Evolutionary conservation across 2,888 invertebrate genomes (phyloP).

Genomic region (Apoda limacodes): DNA sequence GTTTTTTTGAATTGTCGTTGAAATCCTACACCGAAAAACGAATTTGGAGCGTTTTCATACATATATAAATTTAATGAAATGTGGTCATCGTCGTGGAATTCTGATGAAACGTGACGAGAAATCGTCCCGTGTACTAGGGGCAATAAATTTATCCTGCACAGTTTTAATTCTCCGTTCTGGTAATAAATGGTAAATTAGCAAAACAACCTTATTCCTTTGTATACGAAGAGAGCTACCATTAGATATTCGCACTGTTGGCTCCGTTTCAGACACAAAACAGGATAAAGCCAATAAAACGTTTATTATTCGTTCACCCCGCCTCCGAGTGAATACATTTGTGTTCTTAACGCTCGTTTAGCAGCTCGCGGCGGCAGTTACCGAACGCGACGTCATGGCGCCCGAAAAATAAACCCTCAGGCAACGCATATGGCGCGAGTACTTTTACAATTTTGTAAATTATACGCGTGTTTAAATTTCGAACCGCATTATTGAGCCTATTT

Average conservation of each 20-base stretch:
- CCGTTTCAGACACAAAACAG: slow-evolving; percentile 27
- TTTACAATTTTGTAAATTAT: slow-evolving; percentile 51
- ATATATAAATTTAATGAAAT: too few relatives aligned
- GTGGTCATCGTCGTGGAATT: too few relatives aligned
- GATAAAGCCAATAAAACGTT: slow-evolving; percentile 53
- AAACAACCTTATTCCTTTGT: not conserved
- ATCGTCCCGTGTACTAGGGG: too few relatives aligned
- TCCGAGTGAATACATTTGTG: slow-evolving; percentile 38
- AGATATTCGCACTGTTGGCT: slow-evolving; percentile 36
- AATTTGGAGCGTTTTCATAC: too few relatives aligned
- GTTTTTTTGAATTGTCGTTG: too few relatives aligned
- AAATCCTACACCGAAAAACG: slow-evolving; percentile 1
- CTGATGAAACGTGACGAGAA: too few relatives aligned
- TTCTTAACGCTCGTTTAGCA: slow-evolving; percentile 42
- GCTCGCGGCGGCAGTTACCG: slow-evolving; percentile 23
- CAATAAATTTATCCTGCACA: too few relatives aligned
- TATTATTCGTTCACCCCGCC: slow-evolving; percentile 48
- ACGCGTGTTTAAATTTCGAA: slow-evolving; percentile 54
- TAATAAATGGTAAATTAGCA: too few relatives aligned
- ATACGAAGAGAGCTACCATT: slow-evolving; percentile 1
- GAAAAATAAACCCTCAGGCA: slow-evolving; percentile 39
- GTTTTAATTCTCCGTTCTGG: too few relatives aligned
- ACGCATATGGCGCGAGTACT: slow-evolving; percentile 48
- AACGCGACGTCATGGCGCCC: slow-evolving; percentile 45
- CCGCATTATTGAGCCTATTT: slow-evolving; percentile 49